Evolutionary conservation across 1,140 invertebrate genomes (phyloP).

Genomic region (Drosophila ogumai): DNA sequence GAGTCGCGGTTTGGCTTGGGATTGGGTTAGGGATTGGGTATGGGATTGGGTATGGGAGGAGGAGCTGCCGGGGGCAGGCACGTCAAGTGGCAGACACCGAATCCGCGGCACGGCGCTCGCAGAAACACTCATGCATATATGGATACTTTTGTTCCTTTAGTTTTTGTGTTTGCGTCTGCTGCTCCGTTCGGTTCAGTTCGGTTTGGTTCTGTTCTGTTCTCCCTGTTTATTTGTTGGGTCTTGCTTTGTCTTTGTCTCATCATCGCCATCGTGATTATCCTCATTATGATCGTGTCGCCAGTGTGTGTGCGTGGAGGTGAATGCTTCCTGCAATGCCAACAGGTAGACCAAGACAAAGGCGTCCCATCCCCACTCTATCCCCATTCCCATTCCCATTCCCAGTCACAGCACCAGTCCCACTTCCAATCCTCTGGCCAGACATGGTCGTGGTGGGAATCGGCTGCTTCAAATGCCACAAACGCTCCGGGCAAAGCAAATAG

Average conservation of each 20-base stretch:
- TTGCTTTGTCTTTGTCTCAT: slow-evolving; percentile 78
- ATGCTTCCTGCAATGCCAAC: slow-evolving; percentile 82
- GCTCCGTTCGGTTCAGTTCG: slow-evolving; percentile 39
- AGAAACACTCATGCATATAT: slow-evolving; percentile 58
- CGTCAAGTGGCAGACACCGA: slow-evolving; percentile 77
- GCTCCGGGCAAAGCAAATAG: slow-evolving; percentile 66
- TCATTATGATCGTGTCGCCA: slow-evolving; percentile 47
- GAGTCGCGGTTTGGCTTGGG: slow-evolving; percentile 54
- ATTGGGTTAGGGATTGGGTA: slow-evolving; percentile 31
- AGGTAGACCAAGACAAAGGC: slow-evolving; percentile 71
- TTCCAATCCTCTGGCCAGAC: slow-evolving; percentile 30
- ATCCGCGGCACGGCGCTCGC: slow-evolving; percentile 50
- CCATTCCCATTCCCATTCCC: slow-evolving; percentile 19
- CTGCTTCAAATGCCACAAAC: slow-evolving; percentile 70
- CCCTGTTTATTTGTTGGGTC: slow-evolving; percentile 57
- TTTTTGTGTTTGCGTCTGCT: slow-evolving; percentile 55
- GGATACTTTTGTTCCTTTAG: slow-evolving; percentile 72
- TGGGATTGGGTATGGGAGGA: background rate
- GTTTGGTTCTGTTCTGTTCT: slow-evolving; percentile 39
- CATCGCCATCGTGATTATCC: slow-evolving; percentile 71
- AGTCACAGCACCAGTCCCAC: slow-evolving; percentile 12
- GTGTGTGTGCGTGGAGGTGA: slow-evolving; percentile 63
- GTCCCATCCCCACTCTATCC: slow-evolving; percentile 5
- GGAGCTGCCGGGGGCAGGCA: slow-evolving; percentile 34
- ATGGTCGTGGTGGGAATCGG: slow-evolving; percentile 66